Percentiles rank a stretch among this genome's conserved stretches.
These are phyloP conservation scores for Nesometra sesokonis DNA, from an alignment of 35 echinoderm and acorn worm genomes.

Conservation along the genomic window DNA sequence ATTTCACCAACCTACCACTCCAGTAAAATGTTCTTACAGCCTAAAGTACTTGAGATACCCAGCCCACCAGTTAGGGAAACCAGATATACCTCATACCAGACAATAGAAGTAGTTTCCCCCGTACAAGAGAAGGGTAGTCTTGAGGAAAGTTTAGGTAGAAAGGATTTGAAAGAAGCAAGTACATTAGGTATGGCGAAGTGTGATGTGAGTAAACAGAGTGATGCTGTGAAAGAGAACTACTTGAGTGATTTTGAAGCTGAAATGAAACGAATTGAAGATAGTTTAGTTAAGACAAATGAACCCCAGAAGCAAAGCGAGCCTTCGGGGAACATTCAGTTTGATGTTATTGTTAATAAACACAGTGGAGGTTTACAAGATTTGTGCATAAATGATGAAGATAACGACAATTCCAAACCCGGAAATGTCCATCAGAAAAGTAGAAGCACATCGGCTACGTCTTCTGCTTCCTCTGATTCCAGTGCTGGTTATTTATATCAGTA, in stretches of 20 bases:
- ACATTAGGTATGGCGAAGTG: background rate
- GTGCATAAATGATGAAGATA: background rate
- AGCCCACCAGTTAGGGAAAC: background rate
- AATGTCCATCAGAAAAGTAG: background rate
- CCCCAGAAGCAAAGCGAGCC: background rate
- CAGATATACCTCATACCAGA: background rate
- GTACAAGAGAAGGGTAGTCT: background rate
- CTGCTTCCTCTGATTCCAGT: background rate
- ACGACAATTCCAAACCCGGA: background rate
- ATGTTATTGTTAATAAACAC: background rate
- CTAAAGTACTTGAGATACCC: background rate
- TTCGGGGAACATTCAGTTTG: background rate
- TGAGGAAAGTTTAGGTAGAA: background rate
- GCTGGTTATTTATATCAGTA: background rate
- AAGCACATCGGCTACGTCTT: background rate
- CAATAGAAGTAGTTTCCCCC: background rate
- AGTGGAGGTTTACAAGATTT: background rate
- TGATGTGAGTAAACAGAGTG: background rate
- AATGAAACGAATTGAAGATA: background rate
- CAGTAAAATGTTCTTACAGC: background rate
- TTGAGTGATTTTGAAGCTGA: background rate
- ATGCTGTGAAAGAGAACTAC: background rate
- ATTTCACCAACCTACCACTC: background rate
- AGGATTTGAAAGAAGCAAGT: background rate
- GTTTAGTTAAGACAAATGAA: background rate